Percentiles rank a stretch among this genome's conserved stretches.
phyloP scores from a whole-genome alignment of 2,113 vertebrate genomes.

The Lepus americanus region DNA sequence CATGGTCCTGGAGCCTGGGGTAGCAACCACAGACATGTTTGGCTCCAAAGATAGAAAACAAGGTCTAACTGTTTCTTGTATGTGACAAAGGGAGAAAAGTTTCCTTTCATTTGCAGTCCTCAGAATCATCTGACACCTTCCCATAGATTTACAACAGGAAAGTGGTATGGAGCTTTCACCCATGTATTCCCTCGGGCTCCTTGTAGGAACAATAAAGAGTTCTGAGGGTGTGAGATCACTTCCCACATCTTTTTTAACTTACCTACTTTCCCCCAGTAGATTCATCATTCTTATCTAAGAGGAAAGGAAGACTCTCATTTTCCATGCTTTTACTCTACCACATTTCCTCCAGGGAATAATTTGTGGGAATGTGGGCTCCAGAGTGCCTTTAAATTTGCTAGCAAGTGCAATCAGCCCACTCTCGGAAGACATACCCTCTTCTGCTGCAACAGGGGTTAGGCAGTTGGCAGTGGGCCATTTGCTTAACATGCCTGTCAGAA shows the following conservation, averaged over 20 bases:
- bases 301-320: slow-evolving; percentile 63
- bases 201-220: not conserved
- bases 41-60: not conserved
- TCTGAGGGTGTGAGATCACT: slow-evolving; percentile 72
- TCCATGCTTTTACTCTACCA: slow-evolving; percentile 69
- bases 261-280: slow-evolving; percentile 55
- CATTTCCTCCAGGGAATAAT: slow-evolving; percentile 49
- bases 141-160: slow-evolving; percentile 41
- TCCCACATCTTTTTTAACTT: slow-evolving; percentile 57
- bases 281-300: slow-evolving; percentile 72
- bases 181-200: not conserved
- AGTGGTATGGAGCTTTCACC: not conserved
- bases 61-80: slow-evolving; percentile 44
- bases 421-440: slow-evolving; percentile 27
- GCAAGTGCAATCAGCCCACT: slow-evolving; percentile 34
- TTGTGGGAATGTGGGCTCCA: slow-evolving; percentile 38
- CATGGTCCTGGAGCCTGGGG: not conserved
- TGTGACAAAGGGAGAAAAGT: not conserved
- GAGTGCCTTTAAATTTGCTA: slow-evolving; percentile 73
- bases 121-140: slow-evolving; percentile 21
- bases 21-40: not conserved
- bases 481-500: slow-evolving; percentile 35
- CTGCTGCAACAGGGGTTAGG: not conserved
- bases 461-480: slow-evolving; percentile 15
- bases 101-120: slow-evolving; percentile 16